phyloP scores from a whole-genome alignment of 2,888 invertebrate genomes.

The Apantesis nais region DNA sequence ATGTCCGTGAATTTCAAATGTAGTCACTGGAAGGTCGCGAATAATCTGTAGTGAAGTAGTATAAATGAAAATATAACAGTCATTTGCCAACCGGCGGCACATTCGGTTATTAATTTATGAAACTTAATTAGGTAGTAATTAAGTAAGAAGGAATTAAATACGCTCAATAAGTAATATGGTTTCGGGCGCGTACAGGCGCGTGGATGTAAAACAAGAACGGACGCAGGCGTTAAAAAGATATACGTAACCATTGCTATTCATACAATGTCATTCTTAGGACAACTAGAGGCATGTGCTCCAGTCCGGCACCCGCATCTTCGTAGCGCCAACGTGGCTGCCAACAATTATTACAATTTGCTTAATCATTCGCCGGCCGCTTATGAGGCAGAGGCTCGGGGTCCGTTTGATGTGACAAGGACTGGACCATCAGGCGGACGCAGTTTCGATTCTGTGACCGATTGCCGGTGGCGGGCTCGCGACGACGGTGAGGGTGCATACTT shows the following conservation, averaged over 20 bases:
- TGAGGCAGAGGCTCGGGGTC: constrained; percentile 70
- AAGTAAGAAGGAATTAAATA: too few relatives aligned
- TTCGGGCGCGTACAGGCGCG: constrained; percentile 76
- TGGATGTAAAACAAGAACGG: constrained; percentile 57
- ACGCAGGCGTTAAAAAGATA: constrained; percentile 41
- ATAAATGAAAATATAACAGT: constrained; percentile 15
- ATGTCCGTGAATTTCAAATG: background rate
- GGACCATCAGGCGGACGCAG: constrained; percentile 74
- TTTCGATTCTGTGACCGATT: constrained; percentile 82
- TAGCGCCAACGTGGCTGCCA: constrained; percentile 80
- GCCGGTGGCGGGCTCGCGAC: constrained; percentile 81
- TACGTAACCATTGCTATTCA: constrained; percentile 59
- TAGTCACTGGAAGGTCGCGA: background rate
- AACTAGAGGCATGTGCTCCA: constrained; percentile 83
- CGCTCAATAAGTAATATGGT: constrained; percentile 22
- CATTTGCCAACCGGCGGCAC: constrained; percentile 19
- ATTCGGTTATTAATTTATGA: background rate
- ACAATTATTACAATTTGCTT: constrained; percentile 86
- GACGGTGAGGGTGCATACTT: constrained; percentile 80
- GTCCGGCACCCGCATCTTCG: constrained; percentile 80
- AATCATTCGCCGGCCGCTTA: constrained; percentile 81
- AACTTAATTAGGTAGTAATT: too few relatives aligned
- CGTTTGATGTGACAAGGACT: constrained; percentile 65
- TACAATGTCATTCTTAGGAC: constrained; percentile 83
- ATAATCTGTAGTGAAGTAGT: background rate